Percentiles rank a stretch among this genome's conserved stretches.
Conservation (phyloP, 1,140 invertebrate species). For the Drosophila ananassae region DNA sequence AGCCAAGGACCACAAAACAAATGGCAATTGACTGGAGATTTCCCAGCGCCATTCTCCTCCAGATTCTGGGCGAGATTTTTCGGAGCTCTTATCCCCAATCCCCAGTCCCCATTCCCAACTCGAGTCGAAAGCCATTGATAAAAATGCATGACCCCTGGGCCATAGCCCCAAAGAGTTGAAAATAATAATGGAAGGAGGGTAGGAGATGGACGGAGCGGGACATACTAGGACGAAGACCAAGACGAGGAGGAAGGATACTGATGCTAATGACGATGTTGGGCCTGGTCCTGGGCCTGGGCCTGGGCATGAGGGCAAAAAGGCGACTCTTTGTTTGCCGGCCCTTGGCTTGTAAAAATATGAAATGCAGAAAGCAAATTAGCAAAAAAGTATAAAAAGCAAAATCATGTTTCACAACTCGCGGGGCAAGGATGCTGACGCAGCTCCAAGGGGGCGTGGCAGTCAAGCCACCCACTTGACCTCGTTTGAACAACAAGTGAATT, state of each 20-base stretch:
- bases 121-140: slow-evolving; percentile 40
- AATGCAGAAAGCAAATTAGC: slow-evolving; percentile 76
- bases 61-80: not conserved
- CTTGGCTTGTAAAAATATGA: slow-evolving; percentile 65
- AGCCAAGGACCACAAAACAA: slow-evolving; percentile 32
- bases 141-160: slow-evolving; percentile 34
- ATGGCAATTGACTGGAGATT: slow-evolving; percentile 35
- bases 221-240: not conserved
- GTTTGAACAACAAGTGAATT: slow-evolving; percentile 73
- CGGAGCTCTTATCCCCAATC: not conserved
- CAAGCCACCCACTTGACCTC: slow-evolving; percentile 75
- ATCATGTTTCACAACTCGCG: slow-evolving; percentile 78
- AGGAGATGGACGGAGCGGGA: too few species aligned
- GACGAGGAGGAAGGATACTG: slow-evolving; percentile 3
- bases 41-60: slow-evolving; percentile 1
- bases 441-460: slow-evolving; percentile 16
- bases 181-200: slow-evolving; percentile 16
- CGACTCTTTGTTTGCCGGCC: slow-evolving; percentile 45
- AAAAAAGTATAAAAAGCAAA: slow-evolving; percentile 78
- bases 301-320: slow-evolving; percentile 8
- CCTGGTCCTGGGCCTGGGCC: not conserved
- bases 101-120: slow-evolving; percentile 4
- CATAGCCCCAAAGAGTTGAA: slow-evolving; percentile 29
- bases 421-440: not conserved
- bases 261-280: slow-evolving; percentile 32